These are phyloP conservation scores for Scolopax rusticola DNA, from an alignment of 2,797 vertebrate genomes.

Conservation along the genomic window DNA sequence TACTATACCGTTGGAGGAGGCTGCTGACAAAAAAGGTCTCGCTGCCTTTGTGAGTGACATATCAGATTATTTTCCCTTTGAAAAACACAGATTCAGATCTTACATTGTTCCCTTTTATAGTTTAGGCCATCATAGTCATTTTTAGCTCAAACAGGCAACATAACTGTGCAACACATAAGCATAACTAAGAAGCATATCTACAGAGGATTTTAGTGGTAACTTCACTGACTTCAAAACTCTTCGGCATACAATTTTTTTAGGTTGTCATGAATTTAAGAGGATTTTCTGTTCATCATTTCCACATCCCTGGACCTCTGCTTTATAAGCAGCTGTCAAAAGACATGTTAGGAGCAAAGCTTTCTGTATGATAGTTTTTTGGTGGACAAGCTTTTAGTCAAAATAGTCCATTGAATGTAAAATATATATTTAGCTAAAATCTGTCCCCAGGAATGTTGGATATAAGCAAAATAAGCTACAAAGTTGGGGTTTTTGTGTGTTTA, in stretches of 20 bases:
- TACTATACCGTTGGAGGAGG: not conserved
- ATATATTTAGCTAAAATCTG: not conserved
- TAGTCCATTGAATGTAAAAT: not conserved
- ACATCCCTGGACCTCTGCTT: not conserved
- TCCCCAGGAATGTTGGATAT: not conserved
- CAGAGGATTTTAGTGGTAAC: slow-evolving; percentile 1
- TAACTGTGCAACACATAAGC: not conserved
- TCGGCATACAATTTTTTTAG: slow-evolving; percentile 31
- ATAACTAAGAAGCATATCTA: not conserved
- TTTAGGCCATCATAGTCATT: not conserved
- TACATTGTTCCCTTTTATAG: not conserved
- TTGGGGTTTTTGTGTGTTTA: fast-evolving
- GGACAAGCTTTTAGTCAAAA: not conserved
- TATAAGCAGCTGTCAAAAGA: not conserved
- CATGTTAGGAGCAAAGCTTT: not conserved
- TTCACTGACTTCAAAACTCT: slow-evolving; percentile 41
- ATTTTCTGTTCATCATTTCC: not conserved
- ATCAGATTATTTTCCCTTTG: slow-evolving; percentile 2
- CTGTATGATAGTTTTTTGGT: not conserved
- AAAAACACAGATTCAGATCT: not conserved
- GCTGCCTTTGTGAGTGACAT: not conserved
- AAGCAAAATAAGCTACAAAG: not conserved
- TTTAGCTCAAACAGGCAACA: not conserved
- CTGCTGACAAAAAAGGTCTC: not conserved
- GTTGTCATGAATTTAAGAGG: slow-evolving; percentile 36